Base-by-base conservation (phyloP, 2,888 invertebrate genomes). In the Lordiphosa fenestrarum region DNA sequence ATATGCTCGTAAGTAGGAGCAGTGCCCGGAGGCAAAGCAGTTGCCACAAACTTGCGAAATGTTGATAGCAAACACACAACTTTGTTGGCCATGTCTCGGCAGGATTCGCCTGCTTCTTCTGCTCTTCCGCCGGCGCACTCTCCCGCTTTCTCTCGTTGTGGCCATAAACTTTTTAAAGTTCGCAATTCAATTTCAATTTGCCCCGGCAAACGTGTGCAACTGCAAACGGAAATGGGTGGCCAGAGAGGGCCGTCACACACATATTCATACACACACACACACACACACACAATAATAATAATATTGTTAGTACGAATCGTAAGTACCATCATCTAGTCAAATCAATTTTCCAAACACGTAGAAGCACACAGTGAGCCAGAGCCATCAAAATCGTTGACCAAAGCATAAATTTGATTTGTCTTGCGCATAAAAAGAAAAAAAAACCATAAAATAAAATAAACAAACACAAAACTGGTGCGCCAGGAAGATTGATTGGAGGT, bases 161-260 rank as follows among this genome's bases (percentile, higher is more conserved):
- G 65, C 56, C 56, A 84, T 84, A 84, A 77, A 84, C 82, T 67
- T 80, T 84, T 77, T 63, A 82, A 78, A 84, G 69, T 77, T 73
- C 48, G 68, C 78, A 82, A 80, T 84, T 80, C 84, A 84, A 84
- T 80, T 80, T 80, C 82, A 84, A 82, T 84, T 80, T 84, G 69
- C 64, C 51, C 60, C 37, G 57, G 41, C 42, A 25, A 67, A 67
- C 71, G 73, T 66, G 63, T 56, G 56, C 47, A 40, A 13, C 39
- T 21, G 37, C 47, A 38, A 47, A 38, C 41, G 57, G 57, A 56
- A 63, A 65, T 63, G 66, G 66, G 37, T 50, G 47, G 19, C 66
- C 39, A 25, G 46, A 52, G 6, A 9, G 13, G 12, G 10, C 6
- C 5, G n/a, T n/a, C n/a, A 15, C 15, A 12, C 19, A 25, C 30